A percentile compares a stretch with the other conserved stretches of the same genome.
Evolutionary conservation across 2,888 invertebrate genomes (phyloP).

Genomic region (Hirtodrosophila duncani): DNA sequence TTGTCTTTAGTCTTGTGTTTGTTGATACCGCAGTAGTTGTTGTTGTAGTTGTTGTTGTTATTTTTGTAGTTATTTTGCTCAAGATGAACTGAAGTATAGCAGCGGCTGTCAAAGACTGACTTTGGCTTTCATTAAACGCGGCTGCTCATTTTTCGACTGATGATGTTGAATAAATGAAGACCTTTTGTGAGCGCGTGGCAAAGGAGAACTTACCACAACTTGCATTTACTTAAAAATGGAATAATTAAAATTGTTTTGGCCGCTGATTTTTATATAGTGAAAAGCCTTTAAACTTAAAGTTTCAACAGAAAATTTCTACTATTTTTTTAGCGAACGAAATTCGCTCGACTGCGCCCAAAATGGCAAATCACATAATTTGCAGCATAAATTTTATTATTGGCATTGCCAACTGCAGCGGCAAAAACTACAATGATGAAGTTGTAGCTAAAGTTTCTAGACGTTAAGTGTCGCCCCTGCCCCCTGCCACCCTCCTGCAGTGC

Average conservation of each 20-base stretch:
- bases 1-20: slow-evolving; percentile 6
- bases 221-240: slow-evolving; percentile 55
- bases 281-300: slow-evolving; percentile 25
- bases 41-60: too few relatives aligned
- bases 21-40: too few relatives aligned
- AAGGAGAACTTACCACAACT: slow-evolving; percentile 57
- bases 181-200: slow-evolving; percentile 50
- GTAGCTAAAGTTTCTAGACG: slow-evolving; percentile 18
- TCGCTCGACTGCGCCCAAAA: slow-evolving; percentile 22
- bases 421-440: slow-evolving; percentile 29
- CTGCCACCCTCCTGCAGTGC: slow-evolving; percentile 3
- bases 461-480: not conserved
- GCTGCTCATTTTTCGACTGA: slow-evolving; percentile 57
- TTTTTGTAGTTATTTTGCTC: too few relatives aligned
- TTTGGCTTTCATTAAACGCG: slow-evolving; percentile 54
- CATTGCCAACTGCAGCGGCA: slow-evolving; percentile 56
- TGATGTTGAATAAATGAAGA: slow-evolving; percentile 69
- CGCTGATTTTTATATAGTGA: not conserved
- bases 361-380: slow-evolving; percentile 36
- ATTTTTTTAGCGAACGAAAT: slow-evolving; percentile 46
- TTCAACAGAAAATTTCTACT: slow-evolving; percentile 27
- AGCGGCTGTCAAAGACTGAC: slow-evolving; percentile 6
- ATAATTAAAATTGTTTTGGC: slow-evolving; percentile 48
- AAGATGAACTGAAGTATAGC: not conserved
- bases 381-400: slow-evolving; percentile 63